Base-by-base conservation (phyloP, 2,888 invertebrate genomes). In the Pedicia rivosa region DNA sequence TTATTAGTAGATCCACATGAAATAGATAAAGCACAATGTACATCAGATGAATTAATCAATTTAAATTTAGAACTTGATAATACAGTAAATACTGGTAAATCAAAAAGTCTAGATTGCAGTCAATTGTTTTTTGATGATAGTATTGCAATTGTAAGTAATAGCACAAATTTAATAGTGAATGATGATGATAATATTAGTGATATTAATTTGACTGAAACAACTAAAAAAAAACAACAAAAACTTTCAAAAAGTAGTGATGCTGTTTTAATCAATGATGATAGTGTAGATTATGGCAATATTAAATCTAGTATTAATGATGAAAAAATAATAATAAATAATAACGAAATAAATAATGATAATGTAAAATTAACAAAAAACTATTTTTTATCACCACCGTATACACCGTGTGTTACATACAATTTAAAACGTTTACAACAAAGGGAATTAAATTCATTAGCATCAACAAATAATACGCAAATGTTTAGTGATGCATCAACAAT, bases 401-500 rank as follows among this genome's bases (percentile, higher is more conserved):
- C 59, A 25, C 60, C 59, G 17, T 50, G 50, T 33, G 48, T 48
- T 20, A 29, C 12, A 9, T 24, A 26, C 25, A 24, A 14, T 24
- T 39, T 39, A 14, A 35, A 8, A 26, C 16, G 10, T 38, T 43
- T 9, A 36, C 29, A 13, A 31, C 24, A 41, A 38, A 38, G 38
- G 38, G 27, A 29, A 43, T 40, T 40, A 45, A 40, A 40, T 48
- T 40, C 44, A 45, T 4, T 43, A 40, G 28, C 48, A 52, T 35
- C 47, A 54, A 42, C 53, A 59, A 42, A 57, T 56, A 43, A 62
- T 60, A 19, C 60, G 57, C 50, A 51, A 28, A 35, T 47, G 10
- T 28, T 49, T 29, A 61, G 60, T 44, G 60, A 60, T 45, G 50
- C 59, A 10, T 59, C 62, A 25, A 60, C 60, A 12, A 54, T 60